Base-by-base conservation (phyloP, 1,140 invertebrate genomes). In the Apis mellifera region DNA sequence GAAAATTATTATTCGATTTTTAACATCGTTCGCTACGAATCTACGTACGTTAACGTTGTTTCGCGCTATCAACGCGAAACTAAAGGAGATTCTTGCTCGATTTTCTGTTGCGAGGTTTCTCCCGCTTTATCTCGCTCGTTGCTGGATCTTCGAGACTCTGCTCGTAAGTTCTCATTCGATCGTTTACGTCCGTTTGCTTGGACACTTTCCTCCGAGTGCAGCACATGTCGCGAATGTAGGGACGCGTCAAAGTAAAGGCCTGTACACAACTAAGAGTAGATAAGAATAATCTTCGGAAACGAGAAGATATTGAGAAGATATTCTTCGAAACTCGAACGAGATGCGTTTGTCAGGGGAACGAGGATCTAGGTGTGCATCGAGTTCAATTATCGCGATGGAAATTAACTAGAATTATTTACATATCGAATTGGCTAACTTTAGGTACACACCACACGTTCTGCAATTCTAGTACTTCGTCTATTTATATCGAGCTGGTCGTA, bases 391-490 rank as follows among this genome's bases (percentile, higher is more conserved):
- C 50, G 48, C 13, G 26, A 59, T 60, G 26, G 73, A 72, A 80
- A 55, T 86, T 73, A 66, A 50, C 55, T 26, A 64, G 68, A 23
- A 76, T 75, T 62, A 78, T 66, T 86, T 55, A 50, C 62, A 52
- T 60, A 50, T 9, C 42, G 68, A 81, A 50, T 57, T 62, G 62
- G 32, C 21, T 50, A 50, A 60, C 54, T n/a, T 80, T 54, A 60
- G 23, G 54, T 68, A 52, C 50, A 62, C 59, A 78, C 32, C 57
- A 48, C 64, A 65, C 74, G 76, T 77, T 77, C 66, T 54, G 72
- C 77, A 64, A 64, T 86, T 81, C 86, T 87, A 87, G 50, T 71
- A 83, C 78, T 79, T 79, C 23, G 83, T 88, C 86, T 88, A 88
- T 88, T 88, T 88, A 88, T 88, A 88, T 54, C 86, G 74, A n/a